Conservation (phyloP, 2,888 invertebrate genomes). For the Vesta saturnalis region DNA sequence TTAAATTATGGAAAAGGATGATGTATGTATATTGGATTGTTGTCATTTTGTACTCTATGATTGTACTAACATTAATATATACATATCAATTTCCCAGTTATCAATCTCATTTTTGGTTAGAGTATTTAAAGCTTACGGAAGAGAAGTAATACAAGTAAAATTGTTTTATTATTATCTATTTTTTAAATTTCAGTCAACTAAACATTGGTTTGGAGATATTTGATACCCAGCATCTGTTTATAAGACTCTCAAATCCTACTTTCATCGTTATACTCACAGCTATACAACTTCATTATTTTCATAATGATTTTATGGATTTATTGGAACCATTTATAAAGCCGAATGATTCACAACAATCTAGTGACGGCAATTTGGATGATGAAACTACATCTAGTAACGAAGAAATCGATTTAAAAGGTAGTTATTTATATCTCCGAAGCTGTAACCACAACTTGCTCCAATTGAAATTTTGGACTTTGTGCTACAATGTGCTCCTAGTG, state of each 20-base stretch:
- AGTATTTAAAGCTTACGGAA: no score
- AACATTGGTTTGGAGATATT: slow-evolving; percentile 94
- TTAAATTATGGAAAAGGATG: slow-evolving; percentile 88
- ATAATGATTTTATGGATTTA: slow-evolving; percentile 87
- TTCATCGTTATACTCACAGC: slow-evolving; percentile 96
- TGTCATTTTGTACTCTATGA: slow-evolving; percentile 95
- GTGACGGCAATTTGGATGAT: slow-evolving; percentile 58
- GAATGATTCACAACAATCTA: slow-evolving; percentile 47
- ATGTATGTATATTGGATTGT: slow-evolving; percentile 97
- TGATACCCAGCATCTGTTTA: slow-evolving; percentile 87
- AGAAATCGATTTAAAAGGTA: slow-evolving; percentile 35
- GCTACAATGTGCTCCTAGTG: no score
- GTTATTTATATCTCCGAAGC: no score
- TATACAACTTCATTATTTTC: slow-evolving; percentile 98
- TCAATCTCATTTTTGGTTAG: slow-evolving; percentile 78
- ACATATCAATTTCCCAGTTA: slow-evolving; percentile 97
- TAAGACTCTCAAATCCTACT: slow-evolving; percentile 92
- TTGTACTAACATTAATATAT: slow-evolving; percentile 92
- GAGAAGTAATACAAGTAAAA: no score
- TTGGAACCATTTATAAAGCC: slow-evolving; percentile 66
- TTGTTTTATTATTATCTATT: no score
- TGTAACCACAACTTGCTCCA: no score
- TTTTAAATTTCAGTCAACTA: no score
- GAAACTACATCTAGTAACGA: slow-evolving; percentile 49
- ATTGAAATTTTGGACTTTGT: no score